Base-by-base conservation (phyloP, 2,888 invertebrate species). In the Scrobipalpa costella region DNA sequence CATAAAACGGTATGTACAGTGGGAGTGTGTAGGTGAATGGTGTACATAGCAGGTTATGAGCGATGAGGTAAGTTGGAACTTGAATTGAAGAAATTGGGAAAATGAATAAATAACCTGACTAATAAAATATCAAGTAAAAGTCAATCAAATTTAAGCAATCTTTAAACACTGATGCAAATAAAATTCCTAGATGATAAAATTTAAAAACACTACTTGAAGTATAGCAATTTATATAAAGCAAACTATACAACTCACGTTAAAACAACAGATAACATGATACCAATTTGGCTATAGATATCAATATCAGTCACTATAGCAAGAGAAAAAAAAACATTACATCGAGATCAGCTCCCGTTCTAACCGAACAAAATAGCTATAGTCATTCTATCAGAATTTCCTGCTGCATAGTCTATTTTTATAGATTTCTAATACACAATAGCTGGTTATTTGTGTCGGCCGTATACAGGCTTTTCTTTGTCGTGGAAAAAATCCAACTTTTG, bases 381-480 rank as follows among this genome's bases (percentile, higher is more conserved):
- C 77, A 79, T 78, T 77, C 76, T 73, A 72, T 68, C 71, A 73
- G 71, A 76, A 78, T 74, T 73, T 72, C 68, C 73, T 70, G 68
- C 70, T 67, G 74, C 68, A 75, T 74, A 77, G 75, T 72, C 67
- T 68, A 69, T 69, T 73, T 79, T 81, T 80, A 82, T 81, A 83
- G 86, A 84, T 81, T 83, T 81, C 78, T 76, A 77, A 75, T 70
- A 74, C 76, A 83, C 83, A 85, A 81, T 80, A 75, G 76, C 72
- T 75, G 72, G 80, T 83, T 84, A 84, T 85, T 85, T 78, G 73
- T 76, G 73, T 69, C 75, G 74, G 73, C 69, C 69, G 66, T 71
- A 72, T 71, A 72, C 69, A 75, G 69, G 69, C 73, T 74, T 77
- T 77, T 75, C 77, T 76, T 76, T 76, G 71, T 71, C 63, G 61